Conservation (phyloP, 2,113 vertebrate species). For the Pseudopodoces humilis region DNA sequence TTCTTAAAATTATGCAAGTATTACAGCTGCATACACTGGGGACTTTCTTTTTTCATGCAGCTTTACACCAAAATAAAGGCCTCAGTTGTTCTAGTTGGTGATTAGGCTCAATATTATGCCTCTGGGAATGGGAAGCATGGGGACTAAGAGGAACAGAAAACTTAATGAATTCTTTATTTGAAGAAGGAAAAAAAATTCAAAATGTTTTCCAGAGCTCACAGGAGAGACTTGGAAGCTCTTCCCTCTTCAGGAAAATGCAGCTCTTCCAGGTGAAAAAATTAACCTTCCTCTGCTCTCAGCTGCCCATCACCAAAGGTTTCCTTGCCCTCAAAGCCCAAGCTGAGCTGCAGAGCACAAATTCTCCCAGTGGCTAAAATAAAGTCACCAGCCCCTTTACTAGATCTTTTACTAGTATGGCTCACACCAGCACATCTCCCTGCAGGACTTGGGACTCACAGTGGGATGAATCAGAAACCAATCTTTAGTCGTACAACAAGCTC, state of each 20-base stretch:
- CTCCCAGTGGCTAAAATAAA: neutral
- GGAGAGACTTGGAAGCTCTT: neutral
- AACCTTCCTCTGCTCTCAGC: neutral
- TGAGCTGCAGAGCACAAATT: neutral
- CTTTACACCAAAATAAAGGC: slow-evolving; percentile 58
- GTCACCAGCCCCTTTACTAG: neutral
- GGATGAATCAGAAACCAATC: neutral
- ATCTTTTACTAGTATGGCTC: neutral
- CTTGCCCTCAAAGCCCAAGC: neutral
- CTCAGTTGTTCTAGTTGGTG: slow-evolving; percentile 32
- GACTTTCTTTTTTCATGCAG: slow-evolving; percentile 9
- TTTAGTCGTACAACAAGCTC: neutral
- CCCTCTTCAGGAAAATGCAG: neutral
- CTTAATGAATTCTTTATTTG: slow-evolving; percentile 29
- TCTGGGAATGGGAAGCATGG: neutral
- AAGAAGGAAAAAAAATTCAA: neutral
- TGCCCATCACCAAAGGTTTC: neutral
- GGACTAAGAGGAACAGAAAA: slow-evolving; percentile 15
- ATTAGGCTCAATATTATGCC: slow-evolving; percentile 45
- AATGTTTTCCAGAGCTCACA: neutral
- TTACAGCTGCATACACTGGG: slow-evolving; percentile 11
- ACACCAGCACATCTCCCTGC: neutral
- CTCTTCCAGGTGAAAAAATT: neutral
- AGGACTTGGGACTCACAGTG: neutral
- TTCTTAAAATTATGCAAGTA: slow-evolving; percentile 15